These are phyloP conservation scores for Dendrophyllia cribrosa DNA, from an alignment of 64 coral and sea anemone species.

Conservation along the genomic window DNA sequence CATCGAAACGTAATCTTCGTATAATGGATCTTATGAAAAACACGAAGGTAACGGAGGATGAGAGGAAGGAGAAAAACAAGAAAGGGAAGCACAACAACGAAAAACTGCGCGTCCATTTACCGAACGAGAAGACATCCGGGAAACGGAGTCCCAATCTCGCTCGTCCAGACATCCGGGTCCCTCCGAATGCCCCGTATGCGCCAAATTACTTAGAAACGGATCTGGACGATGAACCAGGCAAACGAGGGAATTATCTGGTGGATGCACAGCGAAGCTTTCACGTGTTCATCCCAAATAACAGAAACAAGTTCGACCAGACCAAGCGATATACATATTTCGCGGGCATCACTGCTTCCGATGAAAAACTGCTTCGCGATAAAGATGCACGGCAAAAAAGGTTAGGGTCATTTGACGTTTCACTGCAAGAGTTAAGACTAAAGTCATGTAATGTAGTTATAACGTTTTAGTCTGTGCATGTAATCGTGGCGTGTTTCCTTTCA, in stretches of 20 bases:
- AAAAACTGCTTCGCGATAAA: slow-evolving; percentile 21
- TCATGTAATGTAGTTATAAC: too few species aligned
- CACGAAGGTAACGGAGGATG: slow-evolving; percentile 41
- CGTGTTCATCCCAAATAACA: slow-evolving; percentile 41
- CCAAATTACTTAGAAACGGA: slow-evolving; percentile 65
- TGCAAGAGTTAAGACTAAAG: too few species aligned
- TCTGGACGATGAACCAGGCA: slow-evolving; percentile 13
- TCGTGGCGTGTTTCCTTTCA: too few species aligned
- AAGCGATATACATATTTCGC: slow-evolving; percentile 44
- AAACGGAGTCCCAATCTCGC: background rate
- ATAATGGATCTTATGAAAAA: slow-evolving; percentile 78
- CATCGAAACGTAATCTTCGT: slow-evolving; percentile 72
- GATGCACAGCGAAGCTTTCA: slow-evolving; percentile 63
- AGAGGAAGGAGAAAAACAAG: slow-evolving; percentile 41
- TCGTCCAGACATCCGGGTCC: slow-evolving; percentile 43
- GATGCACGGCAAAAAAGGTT: slow-evolving; percentile 22
- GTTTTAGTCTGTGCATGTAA: too few species aligned
- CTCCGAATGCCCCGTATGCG: slow-evolving; percentile 58
- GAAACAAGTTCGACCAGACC: background rate
- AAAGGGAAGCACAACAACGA: background rate
- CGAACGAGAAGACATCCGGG: background rate
- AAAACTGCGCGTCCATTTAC: slow-evolving; percentile 3
- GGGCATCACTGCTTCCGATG: slow-evolving; percentile 25
- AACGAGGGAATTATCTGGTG: slow-evolving; percentile 36
- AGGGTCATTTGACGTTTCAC: background rate